Conservation (phyloP, 2,797 vertebrate genomes). For the Paratrypauchen microcephalus region DNA sequence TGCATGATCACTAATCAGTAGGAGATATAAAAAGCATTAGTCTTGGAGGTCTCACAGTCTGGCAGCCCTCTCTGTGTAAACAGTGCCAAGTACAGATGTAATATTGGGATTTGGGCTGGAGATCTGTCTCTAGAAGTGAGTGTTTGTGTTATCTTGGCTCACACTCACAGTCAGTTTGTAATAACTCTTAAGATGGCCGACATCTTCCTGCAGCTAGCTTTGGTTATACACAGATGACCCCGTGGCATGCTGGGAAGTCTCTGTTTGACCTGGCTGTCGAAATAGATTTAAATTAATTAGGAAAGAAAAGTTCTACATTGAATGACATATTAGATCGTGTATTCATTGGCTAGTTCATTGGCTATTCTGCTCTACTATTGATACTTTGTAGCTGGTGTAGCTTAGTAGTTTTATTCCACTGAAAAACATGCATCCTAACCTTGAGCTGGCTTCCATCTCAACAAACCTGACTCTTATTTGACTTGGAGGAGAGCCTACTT, state of each 20-base stretch:
- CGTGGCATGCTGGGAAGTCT: slow-evolving; percentile 23
- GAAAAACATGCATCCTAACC: too few species aligned
- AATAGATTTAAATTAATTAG: slow-evolving; percentile 37
- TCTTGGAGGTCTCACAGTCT: background rate
- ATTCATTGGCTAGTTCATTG: too few species aligned
- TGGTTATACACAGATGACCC: slow-evolving; percentile 21
- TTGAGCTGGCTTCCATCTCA: too few species aligned
- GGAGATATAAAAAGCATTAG: background rate
- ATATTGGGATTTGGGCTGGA: background rate
- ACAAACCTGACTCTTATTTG: too few species aligned
- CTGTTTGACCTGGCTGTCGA: slow-evolving; percentile 35
- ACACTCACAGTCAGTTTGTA: slow-evolving; percentile 22
- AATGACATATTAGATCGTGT: background rate
- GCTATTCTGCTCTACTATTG: too few species aligned
- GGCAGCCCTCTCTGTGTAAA: background rate
- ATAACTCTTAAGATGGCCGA: slow-evolving; percentile 28
- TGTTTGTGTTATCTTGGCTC: slow-evolving; percentile 47
- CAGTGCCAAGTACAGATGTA: background rate
- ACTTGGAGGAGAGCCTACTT: too few species aligned
- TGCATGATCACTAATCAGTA: background rate
- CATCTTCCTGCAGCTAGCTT: slow-evolving; percentile 25
- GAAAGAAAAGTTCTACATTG: background rate
- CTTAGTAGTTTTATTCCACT: too few species aligned
- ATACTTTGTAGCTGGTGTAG: too few species aligned
- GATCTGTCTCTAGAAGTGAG: slow-evolving; percentile 28